Percentiles rank a stretch among this genome's conserved stretches.
phyloP scores from a whole-genome alignment of 2,113 vertebrate species.

The Hippocampus abdominalis region DNA sequence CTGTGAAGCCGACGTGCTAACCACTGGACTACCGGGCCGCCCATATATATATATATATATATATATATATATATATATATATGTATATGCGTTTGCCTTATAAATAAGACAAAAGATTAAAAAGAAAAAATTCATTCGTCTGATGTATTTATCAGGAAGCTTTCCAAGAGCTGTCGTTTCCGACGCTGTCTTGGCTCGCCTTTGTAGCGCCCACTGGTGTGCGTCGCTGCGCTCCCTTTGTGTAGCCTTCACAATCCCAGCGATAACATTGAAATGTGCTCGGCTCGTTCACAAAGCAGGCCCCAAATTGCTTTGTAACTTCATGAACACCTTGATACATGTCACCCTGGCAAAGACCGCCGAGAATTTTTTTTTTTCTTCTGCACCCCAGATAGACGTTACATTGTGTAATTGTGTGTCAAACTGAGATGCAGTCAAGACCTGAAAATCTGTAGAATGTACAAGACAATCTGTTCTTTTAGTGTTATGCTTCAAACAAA shows the following conservation, averaged over 20 bases:
- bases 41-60: no score
- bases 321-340: background rate
- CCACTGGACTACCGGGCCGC: no score
- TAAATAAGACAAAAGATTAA: constrained; percentile 45
- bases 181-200: constrained; percentile 11
- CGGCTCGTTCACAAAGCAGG: background rate
- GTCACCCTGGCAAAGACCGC: constrained; percentile 3
- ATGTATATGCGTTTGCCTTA: constrained; percentile 7
- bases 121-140: constrained; percentile 32
- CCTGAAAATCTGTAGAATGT: background rate
- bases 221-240: background rate
- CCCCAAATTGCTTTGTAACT: constrained; percentile 18
- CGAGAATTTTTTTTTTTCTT: background rate
- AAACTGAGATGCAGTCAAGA: background rate
- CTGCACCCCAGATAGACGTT: background rate
- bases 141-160: constrained; percentile 29
- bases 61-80: background rate
- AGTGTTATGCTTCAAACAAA: background rate
- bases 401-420: background rate
- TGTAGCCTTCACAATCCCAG: background rate
- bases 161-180: constrained; percentile 26
- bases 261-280: constrained; percentile 27
- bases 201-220: constrained; percentile 15
- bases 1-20: no score
- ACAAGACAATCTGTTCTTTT: background rate